phyloP scores from a whole-genome alignment of 2,888 invertebrate genomes.

The Aspidapion aeneum region DNA sequence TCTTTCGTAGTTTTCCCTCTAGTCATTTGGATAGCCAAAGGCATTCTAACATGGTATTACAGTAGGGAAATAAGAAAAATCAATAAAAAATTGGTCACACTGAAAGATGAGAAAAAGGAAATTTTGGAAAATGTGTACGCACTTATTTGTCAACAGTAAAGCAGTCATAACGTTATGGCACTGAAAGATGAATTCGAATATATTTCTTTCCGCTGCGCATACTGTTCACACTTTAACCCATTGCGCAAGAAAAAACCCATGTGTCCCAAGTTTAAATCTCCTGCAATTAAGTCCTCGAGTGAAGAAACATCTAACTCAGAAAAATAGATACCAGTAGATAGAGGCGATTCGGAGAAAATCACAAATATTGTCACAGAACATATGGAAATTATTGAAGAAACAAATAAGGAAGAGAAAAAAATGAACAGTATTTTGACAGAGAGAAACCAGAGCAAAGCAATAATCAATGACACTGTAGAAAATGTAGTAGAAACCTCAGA shows the following conservation, averaged over 20 bases:
- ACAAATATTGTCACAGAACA: not conserved
- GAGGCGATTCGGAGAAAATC: not conserved
- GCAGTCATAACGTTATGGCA: too few species aligned
- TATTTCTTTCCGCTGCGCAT: constrained; percentile 84
- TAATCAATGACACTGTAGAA: not conserved
- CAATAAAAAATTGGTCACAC: constrained; percentile 64
- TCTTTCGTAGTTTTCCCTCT: constrained; percentile 79
- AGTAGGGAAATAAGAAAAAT: constrained; percentile 76
- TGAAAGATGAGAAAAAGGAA: constrained; percentile 80
- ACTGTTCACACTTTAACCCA: constrained; percentile 83
- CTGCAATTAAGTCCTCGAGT: constrained; percentile 15
- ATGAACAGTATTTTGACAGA: not conserved
- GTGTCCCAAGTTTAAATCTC: constrained; percentile 59
- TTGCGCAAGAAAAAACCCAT: constrained; percentile 83
- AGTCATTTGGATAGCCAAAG: constrained; percentile 59
- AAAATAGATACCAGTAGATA: constrained; percentile 14
- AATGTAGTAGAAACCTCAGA: not conserved
- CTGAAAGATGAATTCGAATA: constrained; percentile 69
- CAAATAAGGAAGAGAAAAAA: not conserved
- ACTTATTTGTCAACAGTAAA: too few species aligned
- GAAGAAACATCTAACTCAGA: constrained; percentile 41
- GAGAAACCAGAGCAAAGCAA: not conserved
- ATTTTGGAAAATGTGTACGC: constrained; percentile 94
- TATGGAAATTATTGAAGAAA: not conserved
- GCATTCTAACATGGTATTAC: constrained; percentile 84